These are phyloP conservation scores for Bembecia ichneumoniformis DNA, from an alignment of 2,888 invertebrate genomes.

Conservation along the genomic window DNA sequence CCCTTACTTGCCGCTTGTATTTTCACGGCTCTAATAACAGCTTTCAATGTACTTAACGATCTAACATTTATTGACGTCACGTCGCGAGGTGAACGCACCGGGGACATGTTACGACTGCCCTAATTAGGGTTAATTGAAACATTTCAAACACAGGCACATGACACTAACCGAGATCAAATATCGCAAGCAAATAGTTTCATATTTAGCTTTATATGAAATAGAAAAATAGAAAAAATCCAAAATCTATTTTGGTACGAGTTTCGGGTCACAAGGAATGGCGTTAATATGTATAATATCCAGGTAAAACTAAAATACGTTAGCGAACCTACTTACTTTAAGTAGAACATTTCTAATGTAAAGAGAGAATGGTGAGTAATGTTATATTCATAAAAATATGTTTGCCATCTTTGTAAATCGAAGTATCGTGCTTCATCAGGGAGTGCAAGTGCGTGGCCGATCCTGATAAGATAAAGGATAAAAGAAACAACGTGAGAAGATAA, in stretches of 20 bases:
- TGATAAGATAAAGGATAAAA: not conserved
- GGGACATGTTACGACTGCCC: constrained; percentile 22
- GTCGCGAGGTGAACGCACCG: constrained; percentile 24
- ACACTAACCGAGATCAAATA: constrained; percentile 2
- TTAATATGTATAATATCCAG: no score
- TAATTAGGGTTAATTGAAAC: constrained; percentile 39
- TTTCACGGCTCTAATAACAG: constrained; percentile 31
- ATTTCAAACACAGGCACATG: constrained; percentile 17
- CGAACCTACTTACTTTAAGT: no score
- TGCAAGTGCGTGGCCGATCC: constrained; percentile 1
- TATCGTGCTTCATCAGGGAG: not conserved
- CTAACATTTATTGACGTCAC: constrained; percentile 20
- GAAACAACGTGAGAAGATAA: not conserved
- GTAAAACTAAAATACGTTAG: no score
- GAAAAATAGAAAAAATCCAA: no score
- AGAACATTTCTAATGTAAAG: no score
- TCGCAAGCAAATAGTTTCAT: constrained; percentile 1
- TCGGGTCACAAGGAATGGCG: no score
- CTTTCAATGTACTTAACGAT: constrained; percentile 22
- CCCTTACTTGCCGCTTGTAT: constrained; percentile 10
- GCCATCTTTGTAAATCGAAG: no score
- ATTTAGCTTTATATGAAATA: no score
- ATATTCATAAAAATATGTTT: no score
- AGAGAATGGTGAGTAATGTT: no score
- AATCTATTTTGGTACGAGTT: no score